Evolutionary conservation across 2,113 vertebrate species (phyloP).

Genomic region (Syrmaticus mikado): DNA sequence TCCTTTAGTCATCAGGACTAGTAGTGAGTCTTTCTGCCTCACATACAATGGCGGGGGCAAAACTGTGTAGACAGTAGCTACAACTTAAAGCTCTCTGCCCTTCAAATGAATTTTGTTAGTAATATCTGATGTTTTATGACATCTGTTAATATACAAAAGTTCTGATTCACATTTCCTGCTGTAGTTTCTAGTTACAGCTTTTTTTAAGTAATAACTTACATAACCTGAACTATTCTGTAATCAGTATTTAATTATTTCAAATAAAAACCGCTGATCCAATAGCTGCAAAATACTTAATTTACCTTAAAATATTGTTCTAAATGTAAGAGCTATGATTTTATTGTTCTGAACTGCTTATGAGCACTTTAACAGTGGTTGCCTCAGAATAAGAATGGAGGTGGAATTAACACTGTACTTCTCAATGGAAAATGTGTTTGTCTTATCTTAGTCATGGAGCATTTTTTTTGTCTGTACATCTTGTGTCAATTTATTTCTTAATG

Average conservation of each 20-base stretch:
- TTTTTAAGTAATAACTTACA: neutral
- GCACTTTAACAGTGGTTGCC: neutral
- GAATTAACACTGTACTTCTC: neutral
- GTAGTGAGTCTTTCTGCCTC: neutral
- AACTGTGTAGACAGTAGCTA: neutral
- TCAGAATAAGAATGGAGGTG: neutral
- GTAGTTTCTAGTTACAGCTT: neutral
- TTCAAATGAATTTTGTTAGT: neutral
- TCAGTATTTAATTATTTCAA: neutral
- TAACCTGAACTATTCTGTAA: neutral
- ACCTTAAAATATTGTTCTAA: neutral
- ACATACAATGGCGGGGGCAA: neutral
- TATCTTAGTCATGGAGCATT: rapidly evolving
- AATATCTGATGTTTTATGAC: neutral
- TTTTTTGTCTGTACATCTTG: neutral
- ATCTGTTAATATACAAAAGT: neutral
- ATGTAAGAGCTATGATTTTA: neutral
- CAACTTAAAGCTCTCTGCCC: neutral
- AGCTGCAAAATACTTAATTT: neutral
- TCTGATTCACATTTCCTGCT: neutral
- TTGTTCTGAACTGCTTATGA: neutral
- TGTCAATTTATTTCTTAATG: neutral
- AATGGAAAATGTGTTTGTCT: neutral
- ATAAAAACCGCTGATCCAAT: neutral
- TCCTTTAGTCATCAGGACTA: neutral